These are phyloP conservation scores for Sebastiscus albofasciatus DNA, from an alignment of 2,797 vertebrate species.

Conservation along the genomic window DNA sequence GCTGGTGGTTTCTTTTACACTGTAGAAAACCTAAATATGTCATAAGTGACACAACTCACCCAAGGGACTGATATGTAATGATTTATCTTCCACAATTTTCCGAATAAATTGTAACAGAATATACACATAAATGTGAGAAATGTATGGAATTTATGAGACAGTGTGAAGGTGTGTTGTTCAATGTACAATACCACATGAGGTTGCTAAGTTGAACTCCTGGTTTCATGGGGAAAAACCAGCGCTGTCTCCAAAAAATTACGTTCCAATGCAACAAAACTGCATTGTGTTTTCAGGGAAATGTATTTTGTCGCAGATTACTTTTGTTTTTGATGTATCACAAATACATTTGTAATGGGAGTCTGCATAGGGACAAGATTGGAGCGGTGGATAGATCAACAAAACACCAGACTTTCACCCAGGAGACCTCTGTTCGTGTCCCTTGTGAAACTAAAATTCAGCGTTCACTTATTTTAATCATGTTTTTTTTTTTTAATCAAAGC, in stretches of 20 bases:
- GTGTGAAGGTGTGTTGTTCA: neutral
- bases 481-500: too few relatives aligned
- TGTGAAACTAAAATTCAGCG: rapidly evolving
- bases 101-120: neutral
- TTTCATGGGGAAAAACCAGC: neutral
- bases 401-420: rapidly evolving
- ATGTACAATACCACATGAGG: neutral
- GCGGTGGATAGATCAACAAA: too few relatives aligned
- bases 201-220: neutral
- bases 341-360: too few relatives aligned
- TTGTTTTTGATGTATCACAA: too few relatives aligned
- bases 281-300: too few relatives aligned
- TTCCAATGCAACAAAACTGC: too few relatives aligned
- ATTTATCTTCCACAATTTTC: neutral
- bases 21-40: neutral
- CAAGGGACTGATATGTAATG: neutral
- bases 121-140: neutral
- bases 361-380: rapidly evolving
- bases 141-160: neutral
- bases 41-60: neutral
- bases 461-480: too few relatives aligned
- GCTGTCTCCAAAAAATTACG: too few relatives aligned
- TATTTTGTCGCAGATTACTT: too few relatives aligned
- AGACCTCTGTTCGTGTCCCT: too few relatives aligned
- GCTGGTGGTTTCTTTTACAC: neutral